Evolutionary conservation across 30 jellyfish, hydroid and myxozoan genomes (phyloP).

Genomic region (Turritopsis dohrnii): DNA sequence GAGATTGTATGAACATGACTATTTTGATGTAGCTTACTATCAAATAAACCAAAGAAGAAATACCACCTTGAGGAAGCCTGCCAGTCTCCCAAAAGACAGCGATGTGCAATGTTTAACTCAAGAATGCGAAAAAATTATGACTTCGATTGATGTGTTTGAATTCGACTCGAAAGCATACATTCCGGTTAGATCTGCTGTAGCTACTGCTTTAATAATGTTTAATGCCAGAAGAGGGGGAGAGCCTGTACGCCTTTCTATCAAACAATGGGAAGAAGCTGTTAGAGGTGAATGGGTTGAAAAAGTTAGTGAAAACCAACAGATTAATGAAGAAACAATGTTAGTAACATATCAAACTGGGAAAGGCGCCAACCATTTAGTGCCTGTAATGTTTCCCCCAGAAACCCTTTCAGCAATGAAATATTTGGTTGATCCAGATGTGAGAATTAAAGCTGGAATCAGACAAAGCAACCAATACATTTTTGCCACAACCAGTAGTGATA

Average conservation of each 20-base stretch:
- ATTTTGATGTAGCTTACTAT: slow-evolving; percentile 34
- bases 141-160: neutral
- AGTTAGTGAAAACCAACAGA: too few relatives aligned
- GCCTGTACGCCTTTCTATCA: too few relatives aligned
- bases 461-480: neutral
- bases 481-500: slow-evolving; percentile 8
- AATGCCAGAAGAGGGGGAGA: too few relatives aligned
- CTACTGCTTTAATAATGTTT: too few relatives aligned
- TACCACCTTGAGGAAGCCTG: neutral
- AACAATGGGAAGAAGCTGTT: too few relatives aligned
- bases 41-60: slow-evolving; percentile 14
- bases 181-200: slow-evolving; percentile 6
- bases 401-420: slow-evolving; percentile 21
- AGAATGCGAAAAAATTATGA: too few relatives aligned
- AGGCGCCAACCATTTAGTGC: slow-evolving; percentile 32
- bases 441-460: neutral
- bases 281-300: too few relatives aligned
- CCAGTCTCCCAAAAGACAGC: too few relatives aligned
- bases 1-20: slow-evolving; percentile 7
- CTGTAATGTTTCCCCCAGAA: slow-evolving; percentile 36
- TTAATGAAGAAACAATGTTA: slow-evolving; percentile 16
- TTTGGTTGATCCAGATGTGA: neutral
- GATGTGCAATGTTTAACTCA: too few relatives aligned
- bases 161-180: neutral
- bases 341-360: slow-evolving; percentile 33